These are phyloP conservation scores for Osmoderma eremita DNA, from an alignment of 2,888 invertebrate species.

Conservation along the genomic window DNA sequence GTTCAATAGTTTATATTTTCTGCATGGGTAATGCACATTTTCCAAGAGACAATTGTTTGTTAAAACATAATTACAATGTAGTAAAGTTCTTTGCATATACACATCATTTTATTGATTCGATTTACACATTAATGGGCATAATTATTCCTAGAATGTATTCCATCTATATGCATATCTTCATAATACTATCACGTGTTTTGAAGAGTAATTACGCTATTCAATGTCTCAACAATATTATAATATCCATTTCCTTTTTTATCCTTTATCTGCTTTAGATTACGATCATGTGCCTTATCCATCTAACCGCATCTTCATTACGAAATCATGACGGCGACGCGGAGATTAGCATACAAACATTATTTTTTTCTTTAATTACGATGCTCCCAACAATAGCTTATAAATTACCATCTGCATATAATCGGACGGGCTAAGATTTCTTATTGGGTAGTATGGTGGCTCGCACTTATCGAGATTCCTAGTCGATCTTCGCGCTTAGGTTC, in stretches of 20 bases:
- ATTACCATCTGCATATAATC: slow-evolving; percentile 33
- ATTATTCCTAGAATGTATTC: no score
- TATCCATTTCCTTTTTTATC: slow-evolving; percentile 10
- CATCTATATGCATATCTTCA: no score
- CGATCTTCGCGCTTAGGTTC: slow-evolving; percentile 5
- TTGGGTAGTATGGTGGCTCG: slow-evolving; percentile 4
- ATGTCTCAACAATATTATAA: no score
- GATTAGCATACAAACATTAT: slow-evolving; percentile 26
- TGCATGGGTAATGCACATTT: no score
- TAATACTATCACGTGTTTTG: no score
- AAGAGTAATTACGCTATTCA: no score
- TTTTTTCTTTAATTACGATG: slow-evolving; percentile 32
- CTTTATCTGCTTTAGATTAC: slow-evolving; percentile 18
- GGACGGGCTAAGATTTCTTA: slow-evolving; percentile 26
- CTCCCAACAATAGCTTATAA: slow-evolving; percentile 21
- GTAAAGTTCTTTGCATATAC: no score
- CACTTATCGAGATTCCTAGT: slow-evolving; percentile 23
- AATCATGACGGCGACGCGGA: slow-evolving; percentile 4
- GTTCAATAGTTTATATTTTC: no score
- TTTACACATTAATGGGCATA: no score
- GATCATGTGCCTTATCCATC: slow-evolving; percentile 20
- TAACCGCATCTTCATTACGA: slow-evolving; percentile 18
- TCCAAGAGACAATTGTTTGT: no score
- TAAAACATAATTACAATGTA: no score
- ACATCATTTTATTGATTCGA: no score